phyloP scores from a whole-genome alignment of 1,140 invertebrate genomes.

The Scaptomyza graminum region DNA sequence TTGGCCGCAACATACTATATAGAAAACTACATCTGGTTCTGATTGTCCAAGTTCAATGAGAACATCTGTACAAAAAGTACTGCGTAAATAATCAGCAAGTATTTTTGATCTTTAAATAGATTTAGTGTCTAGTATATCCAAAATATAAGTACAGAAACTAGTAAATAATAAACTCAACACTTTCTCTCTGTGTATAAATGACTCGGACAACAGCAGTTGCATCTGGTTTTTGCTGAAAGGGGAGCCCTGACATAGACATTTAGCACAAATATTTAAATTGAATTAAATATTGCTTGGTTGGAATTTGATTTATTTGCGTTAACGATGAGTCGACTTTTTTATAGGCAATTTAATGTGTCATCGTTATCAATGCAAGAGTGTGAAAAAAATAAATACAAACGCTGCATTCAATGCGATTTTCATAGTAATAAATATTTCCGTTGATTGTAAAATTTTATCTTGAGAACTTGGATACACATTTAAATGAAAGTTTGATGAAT shows the following conservation, averaged over 20 bases:
- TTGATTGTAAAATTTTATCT: constrained; percentile 15
- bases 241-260: constrained; percentile 55
- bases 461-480: not conserved
- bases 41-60: no score
- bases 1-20: constrained; percentile 5
- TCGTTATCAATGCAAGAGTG: constrained; percentile 12
- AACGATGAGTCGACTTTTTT: constrained; percentile 36
- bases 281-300: constrained; percentile 59
- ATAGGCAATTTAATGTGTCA: constrained; percentile 33
- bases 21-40: not conserved
- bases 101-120: not conserved
- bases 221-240: constrained; percentile 47
- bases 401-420: not conserved
- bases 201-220: constrained; percentile 10
- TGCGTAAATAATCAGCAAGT: no score
- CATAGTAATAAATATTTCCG: constrained; percentile 13
- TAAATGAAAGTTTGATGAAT: not conserved
- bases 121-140: no score
- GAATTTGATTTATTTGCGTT: constrained; percentile 48
- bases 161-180: not conserved
- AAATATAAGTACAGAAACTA: no score
- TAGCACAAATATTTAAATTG: constrained; percentile 66
- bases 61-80: no score
- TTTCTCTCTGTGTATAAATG: not conserved
- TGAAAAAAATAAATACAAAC: constrained; percentile 3